Conservation (phyloP, 2,888 invertebrate genomes). For the Cloeon dipterum region DNA sequence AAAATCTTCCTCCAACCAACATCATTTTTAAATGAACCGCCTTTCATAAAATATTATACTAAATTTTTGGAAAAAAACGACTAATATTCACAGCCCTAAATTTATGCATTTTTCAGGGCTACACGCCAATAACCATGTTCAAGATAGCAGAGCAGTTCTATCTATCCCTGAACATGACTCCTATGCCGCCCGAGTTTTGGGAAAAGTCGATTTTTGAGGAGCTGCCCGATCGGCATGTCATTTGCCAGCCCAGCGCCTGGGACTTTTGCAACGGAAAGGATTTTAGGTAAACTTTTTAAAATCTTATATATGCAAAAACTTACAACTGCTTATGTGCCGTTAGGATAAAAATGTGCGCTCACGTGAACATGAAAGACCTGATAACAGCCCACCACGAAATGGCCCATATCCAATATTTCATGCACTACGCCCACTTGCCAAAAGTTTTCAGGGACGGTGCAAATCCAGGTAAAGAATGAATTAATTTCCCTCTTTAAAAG, state of each 20-base stretch:
- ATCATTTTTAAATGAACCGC: background rate
- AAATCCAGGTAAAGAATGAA: slow-evolving; percentile 77
- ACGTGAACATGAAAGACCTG: slow-evolving; percentile 63
- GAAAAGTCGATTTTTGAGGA: slow-evolving; percentile 61
- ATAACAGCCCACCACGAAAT: slow-evolving; percentile 80
- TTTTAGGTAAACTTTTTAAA: slow-evolving; percentile 35
- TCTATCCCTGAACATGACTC: slow-evolving; percentile 66
- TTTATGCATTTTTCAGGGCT: slow-evolving; percentile 19
- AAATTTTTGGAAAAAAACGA: too few species aligned
- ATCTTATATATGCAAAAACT: background rate
- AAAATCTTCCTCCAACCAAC: background rate
- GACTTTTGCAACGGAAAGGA: slow-evolving; percentile 80
- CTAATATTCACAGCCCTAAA: too few species aligned
- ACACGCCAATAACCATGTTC: slow-evolving; percentile 61
- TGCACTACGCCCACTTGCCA: slow-evolving; percentile 59
- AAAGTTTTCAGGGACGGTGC: slow-evolving; percentile 77
- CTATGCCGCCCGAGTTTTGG: slow-evolving; percentile 76
- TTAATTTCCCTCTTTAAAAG: slow-evolving; percentile 7
- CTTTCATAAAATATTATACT: too few species aligned
- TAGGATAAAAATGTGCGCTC: slow-evolving; percentile 74
- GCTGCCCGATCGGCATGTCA: slow-evolving; percentile 46
- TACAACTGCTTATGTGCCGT: background rate
- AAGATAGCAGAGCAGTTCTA: slow-evolving; percentile 79
- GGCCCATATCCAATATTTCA: slow-evolving; percentile 76
- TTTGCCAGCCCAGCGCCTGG: slow-evolving; percentile 85